Evolutionary conservation across 2,888 invertebrate species (phyloP), one percentile per base, ranked within the genome.

Genomic region (Cosmia pyralina): DNA sequence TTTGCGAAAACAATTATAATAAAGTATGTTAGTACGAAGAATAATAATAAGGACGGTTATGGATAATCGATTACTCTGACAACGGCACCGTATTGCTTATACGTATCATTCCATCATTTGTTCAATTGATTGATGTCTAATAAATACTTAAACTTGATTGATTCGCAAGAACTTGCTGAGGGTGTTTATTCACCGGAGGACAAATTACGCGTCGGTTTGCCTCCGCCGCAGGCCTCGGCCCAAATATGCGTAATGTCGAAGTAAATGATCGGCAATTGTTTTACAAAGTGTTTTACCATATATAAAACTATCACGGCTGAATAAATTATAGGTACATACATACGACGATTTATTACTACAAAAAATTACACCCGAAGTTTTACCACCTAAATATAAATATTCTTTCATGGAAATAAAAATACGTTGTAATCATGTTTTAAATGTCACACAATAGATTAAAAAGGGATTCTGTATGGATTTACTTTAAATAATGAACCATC

Each of bases 71-170:
- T 48, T 48, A 38, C 4, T 8, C 5, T 38, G 15, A 22, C 13
- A 77, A 55, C 2, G 13, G 46, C 46, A 46, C 44, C 46, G 46
- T 13, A 15, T 13, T 46, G 4, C 4, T 46, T 46, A 15, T 13
- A 13, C 13, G 11, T 13, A 44, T 55, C 67, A 17, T 50, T 76
- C 5, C 38, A 34, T 34, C n/a, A 50, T 82, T 52, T 69, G 53
- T 62, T 48, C 13, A 66, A 34, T 46, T 80, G 79, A 80, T 78
- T 77, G 72, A 78, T 69, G 28, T 58, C 22, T 46, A 41, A 78
- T 66, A 72, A 79, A 79, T 77, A 55, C 48, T 58, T 57, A 10
- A 50, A 62, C 48, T 65, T 82, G 64, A 82, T 79, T 62, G 70
- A 81, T 81, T 50, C 28, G 58, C 41, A 10, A 46, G 34, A 58